Evolutionary conservation across 2,113 vertebrate species (phyloP), one percentile per base, ranked within the genome.

Genomic region (Smithornis capensis): DNA sequence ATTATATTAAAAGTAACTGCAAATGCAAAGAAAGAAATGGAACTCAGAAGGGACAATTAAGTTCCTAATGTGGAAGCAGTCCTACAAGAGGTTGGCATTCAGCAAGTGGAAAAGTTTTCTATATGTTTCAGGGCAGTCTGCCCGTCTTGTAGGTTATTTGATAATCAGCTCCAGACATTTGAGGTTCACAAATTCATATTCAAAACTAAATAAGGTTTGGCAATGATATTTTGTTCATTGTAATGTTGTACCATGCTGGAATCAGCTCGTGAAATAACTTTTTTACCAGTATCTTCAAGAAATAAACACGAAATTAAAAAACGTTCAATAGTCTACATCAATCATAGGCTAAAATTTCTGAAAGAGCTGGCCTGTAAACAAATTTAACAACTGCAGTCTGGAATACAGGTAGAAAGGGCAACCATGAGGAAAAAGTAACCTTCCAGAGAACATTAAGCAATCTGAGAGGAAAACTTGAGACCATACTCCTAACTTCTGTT

Each of bases 261-360:
- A 88, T 87, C 64, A 55, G 31, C 19, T 91, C 1, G 0, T 83
- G 75, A 92, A 93, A 87, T 85, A 95, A 37, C 52, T 85, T 94
- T 67, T 92, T 94, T 94, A 94, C 57, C 11, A 53, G 22, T 80
- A 78, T 92, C 50, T 85, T 85, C 67, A 59, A 93, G 88, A 56
- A 93, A 83, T 56, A 85, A 90, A 90, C 65, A 92, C 6, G 21
- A 80, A 95, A 91, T 83, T 89, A 55, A 91, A 94, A 94, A 47
- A 40, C 55, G 21, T 76, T 96, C 45, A 62, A 18, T 69, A 47
- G 63, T 69, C 47, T 67, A 33, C 52, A 95, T 92, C 85, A 92
- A 28, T 87, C 38, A 65, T 11, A 81, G 38, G 14, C 21, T 85
- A 85, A 52, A 23, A 57, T 89, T 90, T 94, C 55, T 62, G 57